These are phyloP conservation scores for Harpagoxenus sublaevis DNA, from an alignment of 2,888 invertebrate species.

Conservation along the genomic window DNA sequence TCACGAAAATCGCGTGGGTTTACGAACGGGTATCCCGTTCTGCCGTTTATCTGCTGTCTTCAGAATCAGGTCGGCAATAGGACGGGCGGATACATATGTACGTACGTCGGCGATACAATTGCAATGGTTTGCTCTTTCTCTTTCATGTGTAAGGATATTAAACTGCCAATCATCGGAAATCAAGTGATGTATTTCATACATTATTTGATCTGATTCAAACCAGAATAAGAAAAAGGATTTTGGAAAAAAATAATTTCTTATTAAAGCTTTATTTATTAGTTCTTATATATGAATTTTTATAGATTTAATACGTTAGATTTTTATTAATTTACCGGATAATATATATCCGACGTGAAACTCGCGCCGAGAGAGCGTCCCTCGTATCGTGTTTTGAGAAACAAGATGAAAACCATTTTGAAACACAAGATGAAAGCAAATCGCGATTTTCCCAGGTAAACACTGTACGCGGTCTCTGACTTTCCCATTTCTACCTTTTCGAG, in stretches of 20 bases:
- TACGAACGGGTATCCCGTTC: constrained; percentile 71
- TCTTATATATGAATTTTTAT: not conserved
- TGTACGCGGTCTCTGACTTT: not conserved
- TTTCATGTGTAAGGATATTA: not conserved
- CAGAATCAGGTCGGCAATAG: constrained; percentile 69
- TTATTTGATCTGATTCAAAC: not conserved
- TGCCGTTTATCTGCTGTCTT: constrained; percentile 74
- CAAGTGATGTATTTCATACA: too few species aligned
- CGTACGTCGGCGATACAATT: constrained; percentile 33
- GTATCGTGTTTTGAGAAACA: not conserved
- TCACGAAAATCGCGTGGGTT: constrained; percentile 77
- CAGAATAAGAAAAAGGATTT: not conserved
- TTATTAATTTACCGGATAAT: not conserved
- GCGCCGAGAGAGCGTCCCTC: not conserved
- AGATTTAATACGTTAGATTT: not conserved
- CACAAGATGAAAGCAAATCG: not conserved
- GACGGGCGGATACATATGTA: constrained; percentile 60
- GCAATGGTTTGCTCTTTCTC: constrained; percentile 7
- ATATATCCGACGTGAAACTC: not conserved
- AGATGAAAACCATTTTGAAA: not conserved
- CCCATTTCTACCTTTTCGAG: constrained; percentile 7
- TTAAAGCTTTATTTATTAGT: not conserved
- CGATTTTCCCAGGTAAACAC: not conserved
- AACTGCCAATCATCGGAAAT: constrained; percentile 14
- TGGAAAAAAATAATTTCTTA: not conserved